Percentiles rank a stretch among this genome's conserved stretches.
These are phyloP conservation scores for Ferrisia virgata DNA, from an alignment of 2,888 invertebrate genomes.

Conservation along the genomic window DNA sequence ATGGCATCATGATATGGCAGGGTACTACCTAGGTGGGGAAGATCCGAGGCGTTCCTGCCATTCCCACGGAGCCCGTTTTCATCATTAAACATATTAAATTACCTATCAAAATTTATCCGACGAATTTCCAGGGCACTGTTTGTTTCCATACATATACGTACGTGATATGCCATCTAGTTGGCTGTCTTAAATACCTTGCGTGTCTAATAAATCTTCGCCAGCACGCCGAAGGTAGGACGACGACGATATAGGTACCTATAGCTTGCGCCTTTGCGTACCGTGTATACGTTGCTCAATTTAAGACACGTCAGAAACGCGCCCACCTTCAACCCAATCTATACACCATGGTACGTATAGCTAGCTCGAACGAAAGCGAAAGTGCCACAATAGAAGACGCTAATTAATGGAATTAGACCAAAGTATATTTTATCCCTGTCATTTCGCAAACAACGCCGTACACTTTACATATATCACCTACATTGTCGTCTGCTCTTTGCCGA, in stretches of 20 bases:
- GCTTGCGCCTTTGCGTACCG: too few species aligned
- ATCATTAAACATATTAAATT: slow-evolving; percentile 44
- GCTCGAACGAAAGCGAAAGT: slow-evolving; percentile 17
- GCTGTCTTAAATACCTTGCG: slow-evolving; percentile 42
- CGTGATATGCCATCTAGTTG: slow-evolving; percentile 40
- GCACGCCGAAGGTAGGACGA: background rate
- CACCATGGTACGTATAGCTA: background rate
- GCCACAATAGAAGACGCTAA: slow-evolving; percentile 44
- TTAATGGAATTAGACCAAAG: slow-evolving; percentile 46
- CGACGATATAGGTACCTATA: too few species aligned
- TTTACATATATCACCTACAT: slow-evolving; percentile 9
- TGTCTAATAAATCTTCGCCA: slow-evolving; percentile 42
- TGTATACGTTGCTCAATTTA: background rate
- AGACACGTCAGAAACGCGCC: slow-evolving; percentile 29
- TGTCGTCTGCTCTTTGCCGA: slow-evolving; percentile 30
- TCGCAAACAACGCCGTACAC: slow-evolving; percentile 21
- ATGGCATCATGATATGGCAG: background rate
- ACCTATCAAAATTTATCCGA: slow-evolving; percentile 42
- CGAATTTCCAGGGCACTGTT: slow-evolving; percentile 18
- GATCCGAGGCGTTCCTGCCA: background rate
- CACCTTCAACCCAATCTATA: background rate
- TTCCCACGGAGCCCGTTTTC: slow-evolving; percentile 38
- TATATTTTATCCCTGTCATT: slow-evolving; percentile 43
- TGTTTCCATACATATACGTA: background rate
- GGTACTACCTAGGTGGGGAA: background rate